Evolutionary conservation across 2,797 vertebrate genomes (phyloP).

Genomic region (Helarctos malayanus): DNA sequence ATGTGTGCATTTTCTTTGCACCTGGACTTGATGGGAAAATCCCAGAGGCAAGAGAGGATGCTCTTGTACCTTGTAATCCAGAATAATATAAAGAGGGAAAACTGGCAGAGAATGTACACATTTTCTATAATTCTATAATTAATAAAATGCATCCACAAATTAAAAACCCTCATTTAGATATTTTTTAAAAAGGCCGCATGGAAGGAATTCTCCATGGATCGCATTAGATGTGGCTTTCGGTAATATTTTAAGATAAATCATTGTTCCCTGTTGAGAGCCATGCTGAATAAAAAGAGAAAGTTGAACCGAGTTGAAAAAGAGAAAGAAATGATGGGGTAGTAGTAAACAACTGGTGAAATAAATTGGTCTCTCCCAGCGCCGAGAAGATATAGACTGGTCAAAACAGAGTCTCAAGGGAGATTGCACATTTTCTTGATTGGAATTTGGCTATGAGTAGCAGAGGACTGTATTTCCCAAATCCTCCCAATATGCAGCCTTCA

Average conservation of each 20-base stretch:
- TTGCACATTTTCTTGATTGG: not conserved
- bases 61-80: not conserved
- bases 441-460: not conserved
- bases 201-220: not conserved
- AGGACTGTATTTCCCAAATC: not conserved
- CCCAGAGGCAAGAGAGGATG: not conserved
- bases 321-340: not conserved
- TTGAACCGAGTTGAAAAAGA: not conserved
- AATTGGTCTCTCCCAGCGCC: not conserved
- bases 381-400: not conserved
- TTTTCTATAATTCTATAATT: slow-evolving; percentile 22
- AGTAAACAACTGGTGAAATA: not conserved
- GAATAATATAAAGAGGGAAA: not conserved
- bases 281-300: not conserved
- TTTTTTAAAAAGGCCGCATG: not conserved
- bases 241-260: not conserved
- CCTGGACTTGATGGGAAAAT: not conserved
- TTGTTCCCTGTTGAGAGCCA: not conserved
- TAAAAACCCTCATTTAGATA: not conserved
- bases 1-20: not conserved
- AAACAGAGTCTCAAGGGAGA: not conserved
- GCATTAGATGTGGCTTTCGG: not conserved
- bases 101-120: not conserved
- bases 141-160: not conserved
- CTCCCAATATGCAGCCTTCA: not conserved